Evolutionary conservation across 2,888 invertebrate genomes (phyloP), one percentile per base, ranked within the genome.

Genomic region (Zelleria hepariella): DNA sequence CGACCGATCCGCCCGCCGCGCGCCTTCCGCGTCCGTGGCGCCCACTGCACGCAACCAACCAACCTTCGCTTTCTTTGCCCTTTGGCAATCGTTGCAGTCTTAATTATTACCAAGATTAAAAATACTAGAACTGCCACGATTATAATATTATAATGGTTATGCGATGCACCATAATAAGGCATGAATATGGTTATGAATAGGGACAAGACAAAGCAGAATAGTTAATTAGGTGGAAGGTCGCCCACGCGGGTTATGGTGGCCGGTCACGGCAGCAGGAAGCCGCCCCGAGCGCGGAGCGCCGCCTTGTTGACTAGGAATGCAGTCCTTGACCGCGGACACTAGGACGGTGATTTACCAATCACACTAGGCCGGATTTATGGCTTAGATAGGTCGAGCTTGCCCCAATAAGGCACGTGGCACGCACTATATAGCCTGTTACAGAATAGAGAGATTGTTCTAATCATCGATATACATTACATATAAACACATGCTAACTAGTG

Each of bases 21-120:
- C 67, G 65, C 68, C 68, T 67, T 70, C 71, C 74, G 65, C 71
- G 66, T 66, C 67, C 67, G 69, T 63, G 69, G 67, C 60, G 58
- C 59, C 63, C 58, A 58, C 57, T 55, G 55, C 59, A 55, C 26
- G 32, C 32, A 42, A 42, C 15, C 10, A 42, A 42, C 15, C 10
- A 27, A 54, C 25, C 23, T 25, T 26, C 27, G 25, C 54, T 27
- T 54, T 54, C 26, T 26, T 54, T 18, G 54, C 27, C 26, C 26
- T 15, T 25, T 26, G 18, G 25, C 54, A 18, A 25, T 54, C 26
- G 10, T 54, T 18, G 54, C 27, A 10, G n/a, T 15, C 5, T 20
- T 49, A 49, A 49, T 18, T 49, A 49, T 5, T 7, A 18, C n/a
- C 49, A 20, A 21, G 18, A 49, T n/a, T 2, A 7, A 49, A 3